Conservation (phyloP, 1,140 invertebrate species). For the Sarcophaga peregrina region DNA sequence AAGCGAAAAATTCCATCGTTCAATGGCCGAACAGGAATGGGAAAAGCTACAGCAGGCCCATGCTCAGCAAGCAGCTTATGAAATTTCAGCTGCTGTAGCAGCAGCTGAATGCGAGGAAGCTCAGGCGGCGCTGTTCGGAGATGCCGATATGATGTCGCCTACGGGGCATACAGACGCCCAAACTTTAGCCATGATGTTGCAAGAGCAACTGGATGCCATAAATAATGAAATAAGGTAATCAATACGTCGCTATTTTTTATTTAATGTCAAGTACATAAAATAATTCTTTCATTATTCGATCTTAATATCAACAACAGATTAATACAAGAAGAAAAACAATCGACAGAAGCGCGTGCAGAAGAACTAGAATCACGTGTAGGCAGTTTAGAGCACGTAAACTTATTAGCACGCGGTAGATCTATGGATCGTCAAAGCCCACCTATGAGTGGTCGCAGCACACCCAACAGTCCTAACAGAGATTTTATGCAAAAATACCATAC, state of each 20-base stretch:
- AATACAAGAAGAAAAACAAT: conserved; percentile 99
- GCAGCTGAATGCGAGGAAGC: conserved; percentile 85
- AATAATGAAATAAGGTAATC: conserved; percentile 92
- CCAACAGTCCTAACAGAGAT: conserved; percentile 65
- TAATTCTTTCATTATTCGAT: neutral
- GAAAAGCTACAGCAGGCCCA: conserved; percentile 94
- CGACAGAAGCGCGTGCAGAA: conserved; percentile 94
- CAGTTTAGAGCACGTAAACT: conserved; percentile 92
- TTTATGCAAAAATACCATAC: conserved; percentile 70
- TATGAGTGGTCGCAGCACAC: conserved; percentile 76
- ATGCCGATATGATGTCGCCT: conserved; percentile 79
- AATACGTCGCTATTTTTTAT: neutral
- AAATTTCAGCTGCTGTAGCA: conserved; percentile 86
- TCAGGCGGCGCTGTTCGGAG: conserved; percentile 72
- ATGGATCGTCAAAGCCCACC: conserved; percentile 81
- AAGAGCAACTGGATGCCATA: conserved; percentile 99
- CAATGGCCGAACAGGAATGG: conserved; percentile 86
- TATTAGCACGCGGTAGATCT: conserved; percentile 81
- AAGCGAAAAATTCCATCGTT: conserved; percentile 70
- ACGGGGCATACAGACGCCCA: conserved; percentile 94
- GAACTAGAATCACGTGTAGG: conserved; percentile 97
- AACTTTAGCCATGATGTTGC: conserved; percentile 96
- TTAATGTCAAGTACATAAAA: neutral
- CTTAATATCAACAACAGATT: conserved; percentile 67
- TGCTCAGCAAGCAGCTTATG: conserved; percentile 93